Evolutionary conservation across 1,140 invertebrate genomes (phyloP), one percentile per base, ranked within the genome.

Genomic region (Argopecten irradians): DNA sequence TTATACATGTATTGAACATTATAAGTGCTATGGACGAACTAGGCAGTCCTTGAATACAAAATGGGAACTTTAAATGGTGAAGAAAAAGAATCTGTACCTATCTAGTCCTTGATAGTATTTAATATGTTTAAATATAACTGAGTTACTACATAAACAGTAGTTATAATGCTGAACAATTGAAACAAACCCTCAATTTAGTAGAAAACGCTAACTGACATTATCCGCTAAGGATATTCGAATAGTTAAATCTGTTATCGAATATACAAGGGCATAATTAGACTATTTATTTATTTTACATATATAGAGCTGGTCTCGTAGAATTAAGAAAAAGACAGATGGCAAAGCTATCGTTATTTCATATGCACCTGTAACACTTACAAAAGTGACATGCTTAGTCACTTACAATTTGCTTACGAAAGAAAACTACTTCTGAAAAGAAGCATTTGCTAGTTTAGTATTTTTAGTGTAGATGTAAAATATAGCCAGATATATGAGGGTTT

Each of bases 61-160:
- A 34, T n/a, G 19, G 82, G 55, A 82, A 36, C 82, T 55, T 82
- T 86, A 46, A 34, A 55, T 36, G 82, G 14, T 33, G 35, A 82
- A n/a, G 28, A 82, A 71, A 86, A 16, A 86, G 46, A 86, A 82
- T 82, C 82, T 33, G 36, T 82, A 28, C 55, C 86, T 35, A 34
- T 86, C 34, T 86, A 86, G 36, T 82, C 36, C 22, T 86, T 86
- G 86, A 86, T 82, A 86, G 55, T 86, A 86, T 86, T 86, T 46
- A 32, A 82, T 28, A 28, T 71, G n/a, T 71, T 71, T 71, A 28
- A 71, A 71, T 71, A 71, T 71, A 22, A 28, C 55, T 11, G 55
- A n/a, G 11, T 71, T 5, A 71, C 1, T 71, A 71, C 55, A 46
- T 19, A 46, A 46, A 46, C 43, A 19, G 55, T 71, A 71, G 22